A percentile compares a stretch with the other conserved stretches of the same genome.
Conservation (phyloP, 2,113 vertebrate species). For the Varanus komodoensis region DNA sequence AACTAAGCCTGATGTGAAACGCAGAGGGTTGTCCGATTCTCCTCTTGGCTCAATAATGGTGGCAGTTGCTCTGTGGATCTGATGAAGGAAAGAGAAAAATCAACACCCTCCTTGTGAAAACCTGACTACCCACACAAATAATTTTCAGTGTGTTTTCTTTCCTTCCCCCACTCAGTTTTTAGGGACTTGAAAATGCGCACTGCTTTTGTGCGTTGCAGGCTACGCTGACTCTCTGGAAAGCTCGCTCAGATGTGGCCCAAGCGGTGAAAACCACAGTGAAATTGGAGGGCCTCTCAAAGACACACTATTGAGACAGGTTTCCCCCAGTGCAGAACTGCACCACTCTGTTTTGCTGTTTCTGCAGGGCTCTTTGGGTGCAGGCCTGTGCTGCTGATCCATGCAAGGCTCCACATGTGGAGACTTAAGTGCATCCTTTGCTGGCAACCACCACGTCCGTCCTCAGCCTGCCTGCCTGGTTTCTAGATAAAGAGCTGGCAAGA, state of each 20-base stretch:
- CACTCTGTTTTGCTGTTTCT: too few species aligned
- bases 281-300: too few species aligned
- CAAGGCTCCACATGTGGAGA: too few species aligned
- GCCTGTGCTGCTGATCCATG: too few species aligned
- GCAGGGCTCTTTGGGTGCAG: too few species aligned
- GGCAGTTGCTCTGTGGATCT: constrained; percentile 92
- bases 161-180: background rate
- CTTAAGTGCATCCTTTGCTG: too few species aligned
- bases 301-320: too few species aligned
- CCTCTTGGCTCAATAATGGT: constrained; percentile 95
- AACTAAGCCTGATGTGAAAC: constrained; percentile 93
- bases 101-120: background rate
- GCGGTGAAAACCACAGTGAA: too few species aligned
- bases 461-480: too few species aligned
- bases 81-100: rapidly evolving
- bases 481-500: too few species aligned
- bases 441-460: too few species aligned
- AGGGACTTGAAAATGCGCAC: background rate
- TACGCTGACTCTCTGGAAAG: background rate
- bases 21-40: constrained; percentile 94
- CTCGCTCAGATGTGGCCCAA: background rate
- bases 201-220: background rate
- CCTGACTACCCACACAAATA: rapidly evolving
- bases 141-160: background rate
- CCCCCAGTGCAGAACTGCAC: too few species aligned